phyloP scores from a whole-genome alignment of 1,140 invertebrate genomes.

The Drosophila nasuta region DNA sequence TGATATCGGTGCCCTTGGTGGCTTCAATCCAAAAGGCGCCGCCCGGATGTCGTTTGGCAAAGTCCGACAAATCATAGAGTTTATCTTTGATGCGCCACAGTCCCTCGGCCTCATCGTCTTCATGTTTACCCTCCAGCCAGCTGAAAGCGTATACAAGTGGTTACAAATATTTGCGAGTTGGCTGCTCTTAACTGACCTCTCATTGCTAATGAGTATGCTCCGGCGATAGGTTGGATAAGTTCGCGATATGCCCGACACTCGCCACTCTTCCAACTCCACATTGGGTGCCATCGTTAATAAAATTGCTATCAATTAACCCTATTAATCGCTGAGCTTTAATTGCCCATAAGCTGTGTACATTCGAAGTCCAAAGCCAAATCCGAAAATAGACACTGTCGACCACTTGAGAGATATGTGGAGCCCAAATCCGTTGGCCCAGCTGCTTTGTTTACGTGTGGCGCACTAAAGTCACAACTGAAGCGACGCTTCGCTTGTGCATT shows the following conservation, averaged over 20 bases:
- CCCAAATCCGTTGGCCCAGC: slow-evolving; percentile 18
- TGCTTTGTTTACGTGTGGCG: slow-evolving; percentile 52
- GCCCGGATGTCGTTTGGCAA: slow-evolving; percentile 91
- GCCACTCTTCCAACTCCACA: slow-evolving; percentile 53
- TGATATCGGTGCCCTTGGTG: slow-evolving; percentile 91
- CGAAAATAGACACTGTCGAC: slow-evolving; percentile 45
- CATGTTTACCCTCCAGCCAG: slow-evolving; percentile 89
- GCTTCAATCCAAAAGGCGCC: slow-evolving; percentile 90
- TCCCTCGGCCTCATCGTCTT: slow-evolving; percentile 90
- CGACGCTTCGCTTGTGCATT: slow-evolving; percentile 49
- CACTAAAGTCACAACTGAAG: slow-evolving; percentile 49
- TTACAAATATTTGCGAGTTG: background rate
- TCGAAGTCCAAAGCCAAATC: slow-evolving; percentile 37
- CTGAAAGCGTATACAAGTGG: slow-evolving; percentile 37
- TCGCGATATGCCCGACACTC: slow-evolving; percentile 60
- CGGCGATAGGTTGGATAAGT: slow-evolving; percentile 68
- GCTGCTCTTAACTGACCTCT: slow-evolving; percentile 43
- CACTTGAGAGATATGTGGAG: background rate
- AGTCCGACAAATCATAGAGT: slow-evolving; percentile 91
- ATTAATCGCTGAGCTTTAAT: slow-evolving; percentile 12
- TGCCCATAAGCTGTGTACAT: background rate
- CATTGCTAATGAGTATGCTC: slow-evolving; percentile 29
- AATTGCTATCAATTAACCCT: slow-evolving; percentile 21
- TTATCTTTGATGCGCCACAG: slow-evolving; percentile 92
- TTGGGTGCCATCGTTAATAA: slow-evolving; percentile 56